phyloP scores from a whole-genome alignment of 2,113 vertebrate species.

The Danionella cerebrum region DNA sequence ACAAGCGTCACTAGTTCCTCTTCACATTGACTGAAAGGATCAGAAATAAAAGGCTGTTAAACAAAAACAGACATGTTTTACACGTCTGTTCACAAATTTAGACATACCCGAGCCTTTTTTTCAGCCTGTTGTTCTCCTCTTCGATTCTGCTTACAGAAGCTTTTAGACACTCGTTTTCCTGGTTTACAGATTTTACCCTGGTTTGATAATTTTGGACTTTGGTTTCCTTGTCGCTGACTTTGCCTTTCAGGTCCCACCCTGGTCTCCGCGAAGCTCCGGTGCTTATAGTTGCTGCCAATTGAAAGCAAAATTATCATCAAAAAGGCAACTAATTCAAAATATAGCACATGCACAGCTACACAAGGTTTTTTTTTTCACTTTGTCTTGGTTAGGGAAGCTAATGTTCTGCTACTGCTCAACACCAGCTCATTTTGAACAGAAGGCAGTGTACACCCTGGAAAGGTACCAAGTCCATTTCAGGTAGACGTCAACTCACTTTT shows the following conservation, averaged over 20 bases:
- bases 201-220: constrained; percentile 58
- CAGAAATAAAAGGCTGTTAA: neutral
- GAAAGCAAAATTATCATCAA: too few species aligned
- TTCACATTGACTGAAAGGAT: constrained; percentile 43
- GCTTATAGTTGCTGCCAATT: too few species aligned
- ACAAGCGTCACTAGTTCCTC: constrained; percentile 36
- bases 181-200: constrained; percentile 42
- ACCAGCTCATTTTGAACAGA: too few species aligned
- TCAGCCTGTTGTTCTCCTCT: constrained; percentile 40
- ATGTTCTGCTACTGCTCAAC: too few species aligned
- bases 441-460: too few species aligned
- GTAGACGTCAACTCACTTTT: too few species aligned
- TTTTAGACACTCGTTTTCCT: constrained; percentile 56
- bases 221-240: constrained; percentile 67
- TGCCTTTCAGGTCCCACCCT: constrained; percentile 79
- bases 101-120: constrained; percentile 47
- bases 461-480: too few species aligned
- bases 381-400: too few species aligned
- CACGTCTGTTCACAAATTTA: neutral
- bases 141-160: constrained; percentile 32
- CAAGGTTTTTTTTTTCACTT: too few species aligned
- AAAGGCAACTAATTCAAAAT: too few species aligned
- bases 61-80: neutral
- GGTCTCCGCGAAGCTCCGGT: constrained; percentile 52
- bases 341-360: too few species aligned